phyloP scores from a whole-genome alignment of 2,113 vertebrate genomes.

The Eira barbara region DNA sequence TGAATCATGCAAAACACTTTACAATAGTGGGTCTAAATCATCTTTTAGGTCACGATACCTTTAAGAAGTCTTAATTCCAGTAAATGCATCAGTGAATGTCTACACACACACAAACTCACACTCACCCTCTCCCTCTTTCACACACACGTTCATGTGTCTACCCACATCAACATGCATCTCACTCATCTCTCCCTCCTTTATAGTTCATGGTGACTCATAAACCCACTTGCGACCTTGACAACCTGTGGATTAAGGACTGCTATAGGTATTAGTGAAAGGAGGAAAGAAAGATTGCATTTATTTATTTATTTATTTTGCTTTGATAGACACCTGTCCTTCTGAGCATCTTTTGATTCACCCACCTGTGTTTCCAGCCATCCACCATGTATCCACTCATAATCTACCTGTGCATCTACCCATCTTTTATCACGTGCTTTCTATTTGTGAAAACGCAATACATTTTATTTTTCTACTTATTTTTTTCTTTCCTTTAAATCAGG shows the following conservation, averaged over 20 bases:
- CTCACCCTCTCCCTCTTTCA: accelerated
- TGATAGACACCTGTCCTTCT: neutral
- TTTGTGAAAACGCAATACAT: neutral
- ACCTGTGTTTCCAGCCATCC: neutral
- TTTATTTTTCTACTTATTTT: neutral
- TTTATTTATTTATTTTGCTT: neutral
- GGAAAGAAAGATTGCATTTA: neutral
- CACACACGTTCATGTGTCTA: neutral
- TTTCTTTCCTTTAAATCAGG: neutral
- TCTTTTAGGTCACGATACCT: neutral
- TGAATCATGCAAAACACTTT: neutral
- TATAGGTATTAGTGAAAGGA: neutral
- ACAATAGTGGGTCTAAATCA: neutral
- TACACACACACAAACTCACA: neutral
- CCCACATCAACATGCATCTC: neutral
- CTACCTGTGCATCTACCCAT: neutral
- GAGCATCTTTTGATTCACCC: neutral
- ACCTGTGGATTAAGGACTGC: neutral
- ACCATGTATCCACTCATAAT: neutral
- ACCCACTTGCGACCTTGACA: neutral
- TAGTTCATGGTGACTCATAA: neutral
- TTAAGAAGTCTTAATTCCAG: neutral
- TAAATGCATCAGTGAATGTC: no score
- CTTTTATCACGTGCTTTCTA: neutral
- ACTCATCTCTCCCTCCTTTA: neutral